Percentiles rank a stretch among this genome's conserved stretches.
phyloP scores from a whole-genome alignment of 2,113 vertebrate species.

The Notothenia rossii region DNA sequence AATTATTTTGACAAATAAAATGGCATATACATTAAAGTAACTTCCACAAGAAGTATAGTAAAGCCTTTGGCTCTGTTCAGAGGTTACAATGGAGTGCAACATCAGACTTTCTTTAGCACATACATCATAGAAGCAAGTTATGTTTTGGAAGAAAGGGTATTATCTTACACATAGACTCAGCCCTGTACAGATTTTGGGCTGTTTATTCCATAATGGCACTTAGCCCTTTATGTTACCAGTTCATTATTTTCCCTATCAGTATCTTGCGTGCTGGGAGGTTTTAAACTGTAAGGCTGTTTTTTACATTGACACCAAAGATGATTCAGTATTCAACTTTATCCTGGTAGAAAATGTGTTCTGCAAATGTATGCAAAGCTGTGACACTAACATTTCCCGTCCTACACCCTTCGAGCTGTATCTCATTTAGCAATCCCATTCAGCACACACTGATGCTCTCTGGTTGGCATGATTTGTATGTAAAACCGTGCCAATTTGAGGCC shows the following conservation, averaged over 20 bases:
- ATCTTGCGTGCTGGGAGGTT: slow-evolving; percentile 6
- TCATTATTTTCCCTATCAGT: slow-evolving; percentile 6
- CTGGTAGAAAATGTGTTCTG: slow-evolving; percentile 13
- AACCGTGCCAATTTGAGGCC: slow-evolving; percentile 27
- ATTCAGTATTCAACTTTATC: slow-evolving; percentile 27
- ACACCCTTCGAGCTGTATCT: slow-evolving; percentile 35
- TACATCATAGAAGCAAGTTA: neutral
- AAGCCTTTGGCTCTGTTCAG: neutral
- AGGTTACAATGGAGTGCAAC: slow-evolving; percentile 17
- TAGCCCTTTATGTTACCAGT: slow-evolving; percentile 11
- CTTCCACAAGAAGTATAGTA: slow-evolving; percentile 81
- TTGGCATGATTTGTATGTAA: slow-evolving; percentile 54
- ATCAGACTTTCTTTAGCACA: neutral
- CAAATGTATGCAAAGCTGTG: slow-evolving; percentile 52
- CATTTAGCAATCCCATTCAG: slow-evolving; percentile 32
- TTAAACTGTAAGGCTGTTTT: slow-evolving; percentile 2
- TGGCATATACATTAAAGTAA: slow-evolving; percentile 17
- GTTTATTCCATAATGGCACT: slow-evolving; percentile 8
- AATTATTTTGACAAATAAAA: slow-evolving; percentile 63
- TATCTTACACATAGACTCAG: neutral
- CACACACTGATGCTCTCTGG: slow-evolving; percentile 3
- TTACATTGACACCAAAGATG: slow-evolving; percentile 2
- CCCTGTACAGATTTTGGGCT: too few species aligned
- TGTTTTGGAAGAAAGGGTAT: slow-evolving; percentile 21
- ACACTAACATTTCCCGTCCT: slow-evolving; percentile 24